Base-by-base conservation (phyloP, 2,113 vertebrate genomes). In the Microcebus lehilahytsara region DNA sequence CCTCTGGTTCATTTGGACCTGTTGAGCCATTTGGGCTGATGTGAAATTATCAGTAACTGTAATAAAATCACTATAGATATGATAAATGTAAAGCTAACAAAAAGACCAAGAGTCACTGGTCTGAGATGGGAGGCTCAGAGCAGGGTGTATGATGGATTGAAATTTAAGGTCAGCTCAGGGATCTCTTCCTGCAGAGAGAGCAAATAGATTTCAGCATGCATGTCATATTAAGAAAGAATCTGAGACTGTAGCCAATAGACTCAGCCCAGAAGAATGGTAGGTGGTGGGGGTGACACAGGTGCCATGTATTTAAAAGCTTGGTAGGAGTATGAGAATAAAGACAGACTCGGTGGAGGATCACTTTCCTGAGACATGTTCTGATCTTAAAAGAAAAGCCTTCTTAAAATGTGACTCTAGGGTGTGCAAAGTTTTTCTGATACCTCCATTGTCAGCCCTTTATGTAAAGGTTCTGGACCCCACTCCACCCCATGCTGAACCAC, bases 1-100 rank as follows among this genome's bases (percentile, higher is more conserved):
- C 80, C n/a, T 14, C 67, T 95, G 72, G 71, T 95, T 95, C 85
- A 32, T 25, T 6, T 93, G 83, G 80, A 23, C 37, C 75, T 88
- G 34, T 42, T 3, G 42, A 96, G 49, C 60, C 34, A 20, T 98
- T 67, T 97, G 58, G 85, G 80, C 72, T 97, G 85, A 92, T 37
- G 51, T 49, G 58, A 97, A 98, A 96, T 98, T 81, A 58, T 95
- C 58, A 93, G 84, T 86, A 89, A 91, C 32, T 75, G 51, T 92
- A 79, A 60, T 85, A 95, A 85, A 97, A 87, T 69, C 46, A 84
- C 81, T 95, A 93, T 32, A 74, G 37, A 96, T 56, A 66, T 34
- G 92, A 92, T 67, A 92, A 93, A 81, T 42, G 22, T 49, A 23
- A 64, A 30, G 46, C 58, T 84, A 66, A 49, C 49, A 67, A 71